Evolutionary conservation across 1,140 invertebrate genomes (phyloP).

Genomic region (Calephelis nemesis): DNA sequence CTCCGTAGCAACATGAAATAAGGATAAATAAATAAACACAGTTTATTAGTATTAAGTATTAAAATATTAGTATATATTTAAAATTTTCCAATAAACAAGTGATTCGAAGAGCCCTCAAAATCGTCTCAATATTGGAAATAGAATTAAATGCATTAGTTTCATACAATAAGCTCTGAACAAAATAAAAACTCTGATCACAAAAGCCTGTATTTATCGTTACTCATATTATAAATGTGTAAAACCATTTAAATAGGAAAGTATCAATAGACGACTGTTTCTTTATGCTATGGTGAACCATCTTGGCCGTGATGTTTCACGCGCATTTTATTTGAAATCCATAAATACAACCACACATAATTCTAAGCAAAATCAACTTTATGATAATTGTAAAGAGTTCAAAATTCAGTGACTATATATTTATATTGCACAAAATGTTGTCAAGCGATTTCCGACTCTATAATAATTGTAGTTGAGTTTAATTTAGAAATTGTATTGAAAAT

Average conservation of each 20-base stretch:
- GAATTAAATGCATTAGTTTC: conserved; percentile 75
- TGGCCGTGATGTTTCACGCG: conserved; percentile 75
- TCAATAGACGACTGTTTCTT: conserved; percentile 74
- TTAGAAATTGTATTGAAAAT: conserved; percentile 21
- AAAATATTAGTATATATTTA: neutral
- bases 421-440: neutral
- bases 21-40: too few species aligned
- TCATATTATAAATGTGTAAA: conserved; percentile 78
- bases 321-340: conserved; percentile 61
- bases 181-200: conserved; percentile 68
- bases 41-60: too few species aligned
- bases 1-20: too few species aligned
- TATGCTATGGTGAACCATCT: conserved; percentile 76
- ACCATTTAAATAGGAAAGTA: conserved; percentile 73
- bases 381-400: conserved; percentile 28
- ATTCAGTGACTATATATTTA: conserved; percentile 1
- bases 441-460: conserved; percentile 30
- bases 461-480: conserved; percentile 22
- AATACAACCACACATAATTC: conserved; percentile 22
- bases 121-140: conserved; percentile 72
- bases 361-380: conserved; percentile 19
- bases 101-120: conserved; percentile 15
- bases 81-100: conserved; percentile 1
- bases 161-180: conserved; percentile 69
- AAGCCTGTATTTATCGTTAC: conserved; percentile 68